A percentile compares a stretch with the other conserved stretches of the same genome.
These are phyloP conservation scores for Bombyx mandarina DNA, from an alignment of 1,140 invertebrate genomes.

Conservation along the genomic window DNA sequence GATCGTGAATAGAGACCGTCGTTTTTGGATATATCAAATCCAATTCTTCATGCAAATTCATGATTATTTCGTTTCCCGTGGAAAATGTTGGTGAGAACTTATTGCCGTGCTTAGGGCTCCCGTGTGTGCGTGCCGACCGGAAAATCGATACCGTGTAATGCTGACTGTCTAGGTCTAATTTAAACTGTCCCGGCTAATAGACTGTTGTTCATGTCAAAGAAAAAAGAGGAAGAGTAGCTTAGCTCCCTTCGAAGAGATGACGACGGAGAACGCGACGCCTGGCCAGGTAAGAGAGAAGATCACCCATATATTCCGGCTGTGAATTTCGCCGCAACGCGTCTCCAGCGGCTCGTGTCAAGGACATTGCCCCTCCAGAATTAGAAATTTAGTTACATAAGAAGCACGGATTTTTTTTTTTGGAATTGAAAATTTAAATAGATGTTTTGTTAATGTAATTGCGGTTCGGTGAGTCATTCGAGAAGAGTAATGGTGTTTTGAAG, in stretches of 20 bases:
- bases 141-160: slow-evolving; percentile 47
- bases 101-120: slow-evolving; percentile 5
- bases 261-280: slow-evolving; percentile 60
- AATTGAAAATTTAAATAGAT: background rate
- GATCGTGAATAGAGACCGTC: slow-evolving; percentile 21
- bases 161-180: slow-evolving; percentile 15
- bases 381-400: slow-evolving; percentile 22
- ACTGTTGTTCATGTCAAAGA: slow-evolving; percentile 50
- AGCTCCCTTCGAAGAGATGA: slow-evolving; percentile 44
- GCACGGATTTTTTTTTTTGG: background rate
- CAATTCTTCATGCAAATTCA: background rate
- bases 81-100: slow-evolving; percentile 28
- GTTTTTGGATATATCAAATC: background rate
- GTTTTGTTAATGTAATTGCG: too few relatives aligned
- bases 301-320: slow-evolving; percentile 6
- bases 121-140: slow-evolving; percentile 3
- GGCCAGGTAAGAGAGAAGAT: slow-evolving; percentile 35
- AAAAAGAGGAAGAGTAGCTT: slow-evolving; percentile 41
- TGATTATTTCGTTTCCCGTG: slow-evolving; percentile 7
- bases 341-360: slow-evolving; percentile 28
- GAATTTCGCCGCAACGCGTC: slow-evolving; percentile 29
- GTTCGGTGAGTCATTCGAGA: background rate
- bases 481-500: background rate
- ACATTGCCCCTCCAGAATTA: slow-evolving; percentile 24
- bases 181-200: slow-evolving; percentile 30